Conservation (phyloP, 2,888 invertebrate species). For the Seira sanloemensis region DNA sequence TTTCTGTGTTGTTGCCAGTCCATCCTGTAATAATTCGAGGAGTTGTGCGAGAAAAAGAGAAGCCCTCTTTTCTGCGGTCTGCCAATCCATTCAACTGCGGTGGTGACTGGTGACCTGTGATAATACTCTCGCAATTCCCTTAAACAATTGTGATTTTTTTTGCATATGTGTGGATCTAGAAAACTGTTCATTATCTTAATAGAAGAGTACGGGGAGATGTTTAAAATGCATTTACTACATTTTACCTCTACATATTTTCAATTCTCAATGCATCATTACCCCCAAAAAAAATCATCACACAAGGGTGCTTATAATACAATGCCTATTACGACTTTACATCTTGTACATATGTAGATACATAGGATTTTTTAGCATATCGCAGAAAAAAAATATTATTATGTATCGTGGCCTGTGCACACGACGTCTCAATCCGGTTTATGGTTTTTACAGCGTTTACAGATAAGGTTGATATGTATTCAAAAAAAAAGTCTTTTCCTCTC, state of each 20-base stretch:
- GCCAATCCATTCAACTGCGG: background rate
- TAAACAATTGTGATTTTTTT: background rate
- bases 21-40: no score
- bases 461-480: no score
- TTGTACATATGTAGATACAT: background rate
- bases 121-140: background rate
- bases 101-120: conserved; percentile 40
- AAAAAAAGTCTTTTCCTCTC: no score
- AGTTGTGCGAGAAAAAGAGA: no score
- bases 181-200: conserved; percentile 43
- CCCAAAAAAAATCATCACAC: background rate
- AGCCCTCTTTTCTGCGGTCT: background rate
- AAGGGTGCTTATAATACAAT: no score
- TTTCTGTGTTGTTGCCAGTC: no score
- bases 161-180: conserved; percentile 5
- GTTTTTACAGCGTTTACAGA: conserved; percentile 14
- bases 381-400: conserved; percentile 16
- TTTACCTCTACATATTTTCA: no score
- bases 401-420: conserved; percentile 52
- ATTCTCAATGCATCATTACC: background rate
- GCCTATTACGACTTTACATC: no score
- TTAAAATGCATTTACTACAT: background rate
- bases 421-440: conserved; percentile 48
- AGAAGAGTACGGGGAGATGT: background rate
- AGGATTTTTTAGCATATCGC: background rate